Evolutionary conservation across 2,797 vertebrate genomes (phyloP).

Genomic region (Pachyuromys duprasi): DNA sequence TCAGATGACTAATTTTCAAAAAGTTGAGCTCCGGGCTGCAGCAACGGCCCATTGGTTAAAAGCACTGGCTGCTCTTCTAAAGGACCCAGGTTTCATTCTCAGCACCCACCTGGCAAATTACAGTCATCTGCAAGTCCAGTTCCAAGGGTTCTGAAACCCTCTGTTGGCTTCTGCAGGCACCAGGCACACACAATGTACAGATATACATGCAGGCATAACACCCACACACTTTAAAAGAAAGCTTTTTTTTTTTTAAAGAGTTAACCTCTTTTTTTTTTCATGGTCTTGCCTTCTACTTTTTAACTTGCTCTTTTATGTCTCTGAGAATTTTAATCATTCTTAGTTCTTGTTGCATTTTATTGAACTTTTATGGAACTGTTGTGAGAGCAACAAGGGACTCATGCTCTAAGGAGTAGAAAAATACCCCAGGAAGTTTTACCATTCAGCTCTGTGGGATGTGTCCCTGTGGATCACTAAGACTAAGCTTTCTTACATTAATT

Average conservation of each 20-base stretch:
- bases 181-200: neutral
- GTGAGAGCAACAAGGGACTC: neutral
- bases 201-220: neutral
- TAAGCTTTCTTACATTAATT: neutral
- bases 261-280: neutral
- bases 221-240: neutral
- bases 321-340: slow-evolving; percentile 11
- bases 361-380: neutral
- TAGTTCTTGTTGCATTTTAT: neutral
- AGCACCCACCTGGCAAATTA: neutral
- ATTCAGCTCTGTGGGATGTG: neutral
- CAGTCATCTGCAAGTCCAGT: neutral
- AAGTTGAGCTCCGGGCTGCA: neutral
- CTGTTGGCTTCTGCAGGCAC: neutral
- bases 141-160: neutral
- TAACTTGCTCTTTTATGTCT: neutral
- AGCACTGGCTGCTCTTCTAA: neutral
- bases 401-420: neutral
- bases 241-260: too few relatives aligned
- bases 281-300: neutral
- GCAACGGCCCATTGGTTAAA: neutral
- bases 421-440: neutral
- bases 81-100: neutral
- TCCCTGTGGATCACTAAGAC: neutral
- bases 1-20: neutral